phyloP scores from a whole-genome alignment of 2,113 vertebrate genomes.

The Triplophysa tibetana region DNA sequence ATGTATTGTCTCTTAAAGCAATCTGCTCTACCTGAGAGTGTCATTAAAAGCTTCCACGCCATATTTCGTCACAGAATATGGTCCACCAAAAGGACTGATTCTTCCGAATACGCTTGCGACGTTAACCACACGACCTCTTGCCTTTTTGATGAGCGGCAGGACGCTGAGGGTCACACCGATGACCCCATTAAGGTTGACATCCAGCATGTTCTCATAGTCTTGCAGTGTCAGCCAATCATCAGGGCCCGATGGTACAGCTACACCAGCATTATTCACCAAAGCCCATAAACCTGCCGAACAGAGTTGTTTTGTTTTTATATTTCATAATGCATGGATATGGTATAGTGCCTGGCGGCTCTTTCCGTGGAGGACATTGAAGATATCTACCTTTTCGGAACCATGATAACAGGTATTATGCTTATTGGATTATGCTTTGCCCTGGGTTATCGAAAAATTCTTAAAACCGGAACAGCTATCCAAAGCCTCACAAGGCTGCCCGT shows the following conservation, averaged over 20 bases:
- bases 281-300: conserved; percentile 75
- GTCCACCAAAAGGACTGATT: conserved; percentile 68
- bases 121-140: conserved; percentile 78
- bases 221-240: conserved; percentile 78
- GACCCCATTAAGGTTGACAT: conserved; percentile 77
- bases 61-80: conserved; percentile 76
- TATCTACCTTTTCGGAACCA: too few relatives aligned
- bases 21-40: conserved; percentile 68
- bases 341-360: too few relatives aligned
- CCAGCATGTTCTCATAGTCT: conserved; percentile 76
- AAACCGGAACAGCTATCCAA: too few relatives aligned
- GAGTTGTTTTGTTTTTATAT: neutral
- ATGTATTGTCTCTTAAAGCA: neutral
- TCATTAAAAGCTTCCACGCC: conserved; percentile 82
- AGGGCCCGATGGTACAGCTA: conserved; percentile 67
- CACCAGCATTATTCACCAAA: conserved; percentile 81
- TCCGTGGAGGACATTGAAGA: too few relatives aligned
- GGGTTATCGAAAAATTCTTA: too few relatives aligned
- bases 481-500: too few relatives aligned
- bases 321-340: too few relatives aligned
- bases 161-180: conserved; percentile 81
- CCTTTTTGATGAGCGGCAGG: conserved; percentile 81
- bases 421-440: too few relatives aligned
- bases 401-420: too few relatives aligned
- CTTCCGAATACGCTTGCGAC: conserved; percentile 77